These are phyloP conservation scores for Drosophila watanabei DNA, from an alignment of 1,140 invertebrate genomes.

Conservation along the genomic window DNA sequence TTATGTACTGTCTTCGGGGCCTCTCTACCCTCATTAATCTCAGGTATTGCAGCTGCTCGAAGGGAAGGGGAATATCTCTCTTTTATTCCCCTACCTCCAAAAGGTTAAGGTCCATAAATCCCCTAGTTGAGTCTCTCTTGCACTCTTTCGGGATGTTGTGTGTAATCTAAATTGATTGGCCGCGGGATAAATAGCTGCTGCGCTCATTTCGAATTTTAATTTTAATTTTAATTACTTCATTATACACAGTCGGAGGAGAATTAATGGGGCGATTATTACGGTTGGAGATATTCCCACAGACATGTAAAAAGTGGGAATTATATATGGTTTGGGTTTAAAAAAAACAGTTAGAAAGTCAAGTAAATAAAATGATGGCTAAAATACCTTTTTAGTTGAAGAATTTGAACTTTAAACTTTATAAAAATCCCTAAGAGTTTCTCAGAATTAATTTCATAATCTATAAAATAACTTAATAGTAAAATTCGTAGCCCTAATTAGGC, in stretches of 20 bases:
- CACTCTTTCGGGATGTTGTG: constrained; percentile 20
- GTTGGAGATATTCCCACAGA: neutral
- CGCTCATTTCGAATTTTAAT: constrained; percentile 13
- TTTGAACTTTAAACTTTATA: too few relatives aligned
- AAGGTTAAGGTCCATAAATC: constrained; percentile 23
- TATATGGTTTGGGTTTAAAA: neutral
- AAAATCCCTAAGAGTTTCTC: too few relatives aligned
- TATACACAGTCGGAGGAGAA: constrained; percentile 24
- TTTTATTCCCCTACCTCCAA: neutral
- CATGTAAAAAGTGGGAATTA: neutral
- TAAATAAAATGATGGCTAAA: neutral
- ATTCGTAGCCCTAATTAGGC: too few relatives aligned
- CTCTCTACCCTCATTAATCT: constrained; percentile 78
- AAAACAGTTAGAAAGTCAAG: neutral
- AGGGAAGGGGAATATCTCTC: constrained; percentile 17
- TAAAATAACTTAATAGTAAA: too few relatives aligned
- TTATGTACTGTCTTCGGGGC: constrained; percentile 31
- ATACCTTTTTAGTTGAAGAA: neutral
- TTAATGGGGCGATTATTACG: constrained; percentile 13
- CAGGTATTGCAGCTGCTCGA: constrained; percentile 46
- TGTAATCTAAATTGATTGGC: constrained; percentile 62
- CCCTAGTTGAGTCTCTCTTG: constrained; percentile 17
- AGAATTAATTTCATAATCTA: too few relatives aligned
- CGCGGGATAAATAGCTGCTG: constrained; percentile 8
- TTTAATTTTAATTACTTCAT: constrained; percentile 72